Evolutionary conservation across 2,113 vertebrate species (phyloP), one percentile per base, ranked within the genome.

Genomic region (Perca schrenkii): DNA sequence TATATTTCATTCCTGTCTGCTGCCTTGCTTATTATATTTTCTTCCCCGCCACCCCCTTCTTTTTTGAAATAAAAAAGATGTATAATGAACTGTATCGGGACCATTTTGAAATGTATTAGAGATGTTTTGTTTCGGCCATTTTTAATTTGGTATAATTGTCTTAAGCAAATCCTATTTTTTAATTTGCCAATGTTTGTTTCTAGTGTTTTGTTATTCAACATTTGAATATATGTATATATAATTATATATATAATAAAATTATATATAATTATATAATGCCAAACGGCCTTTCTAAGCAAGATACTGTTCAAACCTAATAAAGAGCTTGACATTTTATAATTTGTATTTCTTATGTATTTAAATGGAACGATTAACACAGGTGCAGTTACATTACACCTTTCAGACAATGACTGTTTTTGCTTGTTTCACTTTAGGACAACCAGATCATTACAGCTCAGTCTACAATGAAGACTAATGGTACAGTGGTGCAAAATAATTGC

Each of bases 211-310:
- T 94, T 96, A 94, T 95, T 95, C 92, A 94, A 93, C 89, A 93
- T 92, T 93, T 94, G 93, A 94, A 95, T 92, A 94, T 94, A 91
- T 95, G 87, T 94, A 88, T 94, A 94, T 95, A 95, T 95, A 94
- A 94, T 94, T 95, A 95, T 95, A 95, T 96, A 94, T 94, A 95
- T 93, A 85, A 90, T 89, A 89, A 93, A 95, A 94, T 92, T 93
- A 95, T 94, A 95, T 95, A 95, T 95, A 95, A 95, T 95, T 95
- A 96, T 95, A 96, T 95, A 93, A 94, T 93, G 94, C 93, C 93
- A 83, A 89, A 95, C 86, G 92, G 93, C 94, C 93, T 95, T 95
- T 95, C 89, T 95, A 94, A 95, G 88, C 93, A 95, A 93, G 92
- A 94, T 94, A 92, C 91, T 94, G 94, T 96, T 93, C 80, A 91